These are phyloP conservation scores for Paracyclopina nana DNA, from an alignment of 1,140 invertebrate species.

Conservation along the genomic window DNA sequence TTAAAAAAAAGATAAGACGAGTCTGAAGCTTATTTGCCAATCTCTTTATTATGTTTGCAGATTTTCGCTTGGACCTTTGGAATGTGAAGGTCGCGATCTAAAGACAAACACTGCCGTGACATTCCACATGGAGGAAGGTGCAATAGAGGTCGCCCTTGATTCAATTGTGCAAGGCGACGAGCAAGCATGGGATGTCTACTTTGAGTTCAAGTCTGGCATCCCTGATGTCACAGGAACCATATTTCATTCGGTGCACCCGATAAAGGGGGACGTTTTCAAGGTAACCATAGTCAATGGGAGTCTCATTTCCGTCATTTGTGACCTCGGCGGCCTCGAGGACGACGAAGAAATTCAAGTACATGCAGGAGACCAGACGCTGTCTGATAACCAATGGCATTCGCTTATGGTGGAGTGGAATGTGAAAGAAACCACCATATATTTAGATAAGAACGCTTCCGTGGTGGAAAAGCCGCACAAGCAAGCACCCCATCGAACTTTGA, in stretches of 20 bases:
- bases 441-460: constrained; percentile 61
- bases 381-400: constrained; percentile 83
- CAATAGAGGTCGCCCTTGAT: constrained; percentile 63
- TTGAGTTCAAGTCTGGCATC: constrained; percentile 82
- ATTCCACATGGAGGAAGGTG: constrained; percentile 72
- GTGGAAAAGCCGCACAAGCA: constrained; percentile 56
- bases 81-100: constrained; percentile 75
- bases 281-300: constrained; percentile 48
- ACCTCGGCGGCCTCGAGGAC: constrained; percentile 64
- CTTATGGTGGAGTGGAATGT: constrained; percentile 73
- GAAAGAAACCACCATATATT: constrained; percentile 60
- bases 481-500: constrained; percentile 59
- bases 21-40: too few species aligned
- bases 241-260: constrained; percentile 68
- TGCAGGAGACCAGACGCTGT: constrained; percentile 49
- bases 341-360: constrained; percentile 61
- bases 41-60: too few species aligned
- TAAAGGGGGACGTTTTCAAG: constrained; percentile 63
- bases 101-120: constrained; percentile 89
- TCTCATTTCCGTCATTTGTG: constrained; percentile 73
- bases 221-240: constrained; percentile 65
- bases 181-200: constrained; percentile 85
- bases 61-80: constrained; percentile 61
- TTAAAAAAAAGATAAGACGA: too few species aligned
- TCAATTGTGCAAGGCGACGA: constrained; percentile 76